Conservation (phyloP, 2,113 vertebrate species). For the Epinephelus fuscoguttatus region DNA sequence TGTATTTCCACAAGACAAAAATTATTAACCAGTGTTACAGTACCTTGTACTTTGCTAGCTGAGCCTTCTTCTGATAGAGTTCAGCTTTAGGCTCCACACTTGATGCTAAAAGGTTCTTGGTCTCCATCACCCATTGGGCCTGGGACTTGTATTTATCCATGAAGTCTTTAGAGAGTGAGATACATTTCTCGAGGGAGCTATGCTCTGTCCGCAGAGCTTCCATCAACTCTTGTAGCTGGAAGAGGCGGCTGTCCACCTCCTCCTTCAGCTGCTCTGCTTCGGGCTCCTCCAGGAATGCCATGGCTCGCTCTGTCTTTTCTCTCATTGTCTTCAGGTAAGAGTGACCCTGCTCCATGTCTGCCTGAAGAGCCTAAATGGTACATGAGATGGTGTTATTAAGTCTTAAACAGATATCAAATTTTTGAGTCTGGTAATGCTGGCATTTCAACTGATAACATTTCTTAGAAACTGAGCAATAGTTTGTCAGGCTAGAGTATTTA, state of each 20-base stretch:
- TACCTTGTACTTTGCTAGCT: conserved; percentile 97
- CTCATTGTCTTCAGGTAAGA: conserved; percentile 91
- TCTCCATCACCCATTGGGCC: conserved; percentile 90
- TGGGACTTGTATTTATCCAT: conserved; percentile 92
- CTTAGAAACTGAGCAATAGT: background rate
- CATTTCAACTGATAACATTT: background rate
- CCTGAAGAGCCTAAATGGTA: conserved; percentile 80
- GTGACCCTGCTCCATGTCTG: conserved; percentile 93
- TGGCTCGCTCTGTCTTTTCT: conserved; percentile 89
- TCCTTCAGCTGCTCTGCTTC: conserved; percentile 87
- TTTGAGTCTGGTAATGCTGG: background rate
- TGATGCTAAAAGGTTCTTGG: conserved; percentile 84
- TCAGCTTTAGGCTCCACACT: conserved; percentile 93
- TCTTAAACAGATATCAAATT: background rate
- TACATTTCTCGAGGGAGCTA: conserved; percentile 89
- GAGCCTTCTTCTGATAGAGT: conserved; percentile 97
- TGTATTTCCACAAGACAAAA: background rate
- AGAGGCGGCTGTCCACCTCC: conserved; percentile 84
- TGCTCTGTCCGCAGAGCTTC: conserved; percentile 88
- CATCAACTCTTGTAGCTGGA: conserved; percentile 88
- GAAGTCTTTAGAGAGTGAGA: conserved; percentile 94
- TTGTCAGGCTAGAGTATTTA: background rate
- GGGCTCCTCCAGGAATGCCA: conserved; percentile 86
- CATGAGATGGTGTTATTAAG: background rate
- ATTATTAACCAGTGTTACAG: background rate